Base-by-base conservation (phyloP, 2,797 vertebrate species). In the Bothrops alternatus region DNA sequence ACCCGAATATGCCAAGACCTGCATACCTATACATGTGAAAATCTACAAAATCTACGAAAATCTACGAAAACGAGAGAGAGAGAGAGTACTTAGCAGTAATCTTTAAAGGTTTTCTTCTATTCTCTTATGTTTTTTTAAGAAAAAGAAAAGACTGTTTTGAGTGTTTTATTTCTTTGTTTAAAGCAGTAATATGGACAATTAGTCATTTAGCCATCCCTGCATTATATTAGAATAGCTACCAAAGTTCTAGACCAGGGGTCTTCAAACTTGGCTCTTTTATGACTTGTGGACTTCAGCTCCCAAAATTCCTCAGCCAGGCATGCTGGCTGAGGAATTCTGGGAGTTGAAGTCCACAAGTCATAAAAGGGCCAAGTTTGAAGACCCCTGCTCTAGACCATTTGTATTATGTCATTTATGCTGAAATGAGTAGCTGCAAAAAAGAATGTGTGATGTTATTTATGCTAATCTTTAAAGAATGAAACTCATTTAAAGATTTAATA, bases 401-500 rank as follows among this genome's bases (percentile, higher is more conserved):
- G 96, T 96, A 97, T 97, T 96, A 95, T 96, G 96, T 96, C 97
- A 96, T 96, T 97, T 96, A 95, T 96, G 94, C 95, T 96, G 93
- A 96, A 96, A 93, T 73, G 94, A 96, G 95, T 96, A 96, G 95
- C 94, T 95, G 95, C 95, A 97, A 96, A 94, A 94, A 96, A 96
- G 95, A 97, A 95, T 93, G 94, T 97, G 95, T 96, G 96, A 95
- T 96, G 95, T 96, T 96, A 96, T 93, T 94, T 96, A 97, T 95
- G 95, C 91, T 92, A 95, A 96, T 97, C 96, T 96, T 96, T 97
- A 97, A 96, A 97, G 95, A 96, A 96, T 97, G 96, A 96, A 97
- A 96, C 97, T 96, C 96, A 96, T 97, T 97, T 96, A 94, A 96
- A 97, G 95, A 95, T 96, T 96, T 97, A 96, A 97, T 97, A 96